Conservation (phyloP, 2,113 vertebrate genomes). For the Oreochromis niloticus region DNA sequence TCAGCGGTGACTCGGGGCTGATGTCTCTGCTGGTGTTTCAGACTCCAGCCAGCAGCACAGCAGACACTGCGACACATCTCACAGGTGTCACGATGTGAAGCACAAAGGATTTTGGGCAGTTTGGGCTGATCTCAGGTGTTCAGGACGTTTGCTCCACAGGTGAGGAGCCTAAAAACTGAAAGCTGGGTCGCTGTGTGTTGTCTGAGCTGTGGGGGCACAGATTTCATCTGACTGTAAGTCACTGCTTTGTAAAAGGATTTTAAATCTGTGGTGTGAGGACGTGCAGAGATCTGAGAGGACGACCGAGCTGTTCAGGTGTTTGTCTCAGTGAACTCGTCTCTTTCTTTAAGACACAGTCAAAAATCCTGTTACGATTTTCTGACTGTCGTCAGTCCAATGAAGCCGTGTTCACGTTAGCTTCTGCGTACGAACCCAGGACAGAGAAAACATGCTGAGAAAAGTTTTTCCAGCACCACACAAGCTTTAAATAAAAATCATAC, state of each 20-base stretch:
- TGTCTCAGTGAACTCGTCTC: fast-evolving
- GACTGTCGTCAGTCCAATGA: not conserved
- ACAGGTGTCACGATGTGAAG: not conserved
- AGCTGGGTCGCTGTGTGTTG: not conserved
- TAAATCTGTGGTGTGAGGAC: not conserved
- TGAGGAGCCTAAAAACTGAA: not conserved
- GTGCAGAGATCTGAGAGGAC: not conserved
- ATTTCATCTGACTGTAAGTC: not conserved
- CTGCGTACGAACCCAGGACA: not conserved
- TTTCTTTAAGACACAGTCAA: not conserved
- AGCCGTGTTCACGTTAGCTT: not conserved
- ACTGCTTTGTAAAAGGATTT: not conserved
- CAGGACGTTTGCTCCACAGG: not conserved
- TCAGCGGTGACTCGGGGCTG: not conserved
- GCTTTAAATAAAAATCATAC: fast-evolving
- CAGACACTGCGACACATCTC: not conserved
- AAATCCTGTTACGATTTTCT: not conserved
- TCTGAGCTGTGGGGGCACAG: not conserved
- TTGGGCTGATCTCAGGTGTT: not conserved
- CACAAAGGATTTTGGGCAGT: not conserved
- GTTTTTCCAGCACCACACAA: fast-evolving
- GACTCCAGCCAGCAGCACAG: not conserved
- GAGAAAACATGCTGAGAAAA: not conserved
- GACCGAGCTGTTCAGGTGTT: not conserved
- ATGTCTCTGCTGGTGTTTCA: not conserved